phyloP scores from a whole-genome alignment of 2,888 invertebrate species.

The Resseliella maxima region DNA sequence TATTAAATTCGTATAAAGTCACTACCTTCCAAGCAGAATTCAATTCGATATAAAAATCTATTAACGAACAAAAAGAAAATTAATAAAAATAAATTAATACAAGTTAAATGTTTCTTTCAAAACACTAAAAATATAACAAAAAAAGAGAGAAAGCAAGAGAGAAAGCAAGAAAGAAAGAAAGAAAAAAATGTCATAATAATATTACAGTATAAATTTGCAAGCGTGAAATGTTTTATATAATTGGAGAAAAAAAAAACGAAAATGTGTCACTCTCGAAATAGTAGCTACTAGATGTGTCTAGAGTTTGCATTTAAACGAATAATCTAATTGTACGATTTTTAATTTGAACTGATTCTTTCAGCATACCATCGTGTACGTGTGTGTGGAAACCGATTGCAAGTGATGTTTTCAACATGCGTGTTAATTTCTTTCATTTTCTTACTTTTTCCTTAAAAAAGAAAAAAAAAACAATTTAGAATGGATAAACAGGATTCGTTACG shows the following conservation, averaged over 20 bases:
- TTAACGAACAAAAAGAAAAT: neutral
- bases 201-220: conserved; percentile 47
- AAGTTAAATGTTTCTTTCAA: conserved; percentile 2
- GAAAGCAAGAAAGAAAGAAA: neutral
- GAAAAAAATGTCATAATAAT: neutral
- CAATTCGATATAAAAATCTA: neutral
- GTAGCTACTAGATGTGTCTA: neutral
- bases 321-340: neutral
- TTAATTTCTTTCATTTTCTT: no score
- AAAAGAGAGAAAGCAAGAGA: no score
- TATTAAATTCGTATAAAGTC: neutral
- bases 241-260: neutral
- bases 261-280: neutral
- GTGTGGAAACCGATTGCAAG: neutral
- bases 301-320: conserved; percentile 17
- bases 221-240: conserved; percentile 32
- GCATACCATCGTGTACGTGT: neutral
- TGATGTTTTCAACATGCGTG: neutral
- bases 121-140: no score
- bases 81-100: neutral
- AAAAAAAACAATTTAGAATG: neutral
- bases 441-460: no score
- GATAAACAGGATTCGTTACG: conserved; percentile 31
- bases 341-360: neutral
- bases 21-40: conserved; percentile 35